Conservation (phyloP, 2,888 invertebrate species). For the Panopea generosa region DNA sequence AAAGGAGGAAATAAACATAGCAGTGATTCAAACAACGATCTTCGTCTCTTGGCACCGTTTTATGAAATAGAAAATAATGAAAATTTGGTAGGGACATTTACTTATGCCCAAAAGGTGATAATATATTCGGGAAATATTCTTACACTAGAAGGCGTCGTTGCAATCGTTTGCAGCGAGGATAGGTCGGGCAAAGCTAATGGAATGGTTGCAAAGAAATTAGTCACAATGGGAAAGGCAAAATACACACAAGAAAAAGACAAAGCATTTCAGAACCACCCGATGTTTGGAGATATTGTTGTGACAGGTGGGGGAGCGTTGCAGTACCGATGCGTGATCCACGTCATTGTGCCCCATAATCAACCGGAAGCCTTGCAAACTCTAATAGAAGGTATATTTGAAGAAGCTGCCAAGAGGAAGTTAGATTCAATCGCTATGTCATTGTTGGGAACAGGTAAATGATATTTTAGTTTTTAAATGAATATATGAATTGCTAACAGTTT, state of each 20-base stretch:
- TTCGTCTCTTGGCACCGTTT: too few species aligned
- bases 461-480: too few species aligned
- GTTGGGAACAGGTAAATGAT: conserved; percentile 40
- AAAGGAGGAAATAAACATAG: too few species aligned
- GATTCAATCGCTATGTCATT: conserved; percentile 31
- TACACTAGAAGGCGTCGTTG: conserved; percentile 13
- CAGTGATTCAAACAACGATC: too few species aligned
- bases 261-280: not conserved
- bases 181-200: conserved; percentile 15
- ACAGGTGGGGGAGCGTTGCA: conserved; percentile 16
- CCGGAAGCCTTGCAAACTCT: not conserved
- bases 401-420: not conserved
- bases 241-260: conserved; percentile 13
- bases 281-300: conserved; percentile 18
- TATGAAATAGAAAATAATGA: too few species aligned
- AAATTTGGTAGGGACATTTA: not conserved
- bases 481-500: too few species aligned
- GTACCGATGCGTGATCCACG: conserved; percentile 26
- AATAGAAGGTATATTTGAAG: conserved; percentile 9
- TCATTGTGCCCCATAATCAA: conserved; percentile 8
- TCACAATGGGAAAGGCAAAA: conserved; percentile 11
- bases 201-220: conserved; percentile 19
- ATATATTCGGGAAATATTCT: conserved; percentile 29
- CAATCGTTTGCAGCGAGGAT: conserved; percentile 45
- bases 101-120: conserved; percentile 1